Base-by-base conservation (phyloP, 2,888 invertebrate species). In the Hypomecis punctinalis region DNA sequence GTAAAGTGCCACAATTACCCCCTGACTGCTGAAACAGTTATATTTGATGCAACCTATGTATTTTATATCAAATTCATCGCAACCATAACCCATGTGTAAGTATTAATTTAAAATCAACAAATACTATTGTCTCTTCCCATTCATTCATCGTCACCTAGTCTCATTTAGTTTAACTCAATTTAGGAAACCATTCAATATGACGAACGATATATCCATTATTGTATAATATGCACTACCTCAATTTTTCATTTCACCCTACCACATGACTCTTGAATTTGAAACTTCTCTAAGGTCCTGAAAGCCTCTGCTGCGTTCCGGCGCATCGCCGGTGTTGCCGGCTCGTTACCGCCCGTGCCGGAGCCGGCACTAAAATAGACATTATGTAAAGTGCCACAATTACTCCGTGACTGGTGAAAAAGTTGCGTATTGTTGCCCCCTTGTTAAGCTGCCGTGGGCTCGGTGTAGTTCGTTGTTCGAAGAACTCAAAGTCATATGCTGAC, bases 311-410 rank as follows among this genome's bases (percentile, higher is more conserved):
- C 84, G 86, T 86, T 85, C 84, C 80, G 78, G 76, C 76, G 80
- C 85, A 84, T 84, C 85, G 83, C 71, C 78, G 76, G 69, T 81
- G 83, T 89, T 91, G 90, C 83, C 90, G 90, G 85, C 88, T 91
- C 91, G 90, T 91, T 91, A 91, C 85, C 82, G 81, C 79, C 78
- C 76, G 73, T 77, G 81, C 76, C 8, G 48, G 37, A 51, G 47
- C 48, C 42, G 52, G 39, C 48, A 91, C 90, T 91, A 88, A 91
- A 91, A 91, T 90, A 91, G 87, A 91, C 92, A 91, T 92, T 92
- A 92, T 90, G 90, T 85, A 89, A 90, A 93, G 91, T 91, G 90
- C 77, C 83, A 84, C 91, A 90, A 91, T 91, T 89, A 90, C 88
- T 78, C 83, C 78, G 79, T 87, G 88, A 88, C 88, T 87, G 79